A percentile compares a stretch with the other conserved stretches of the same genome.
phyloP scores from a whole-genome alignment of 2,113 vertebrate genomes.

The Halichoerus grypus region DNA sequence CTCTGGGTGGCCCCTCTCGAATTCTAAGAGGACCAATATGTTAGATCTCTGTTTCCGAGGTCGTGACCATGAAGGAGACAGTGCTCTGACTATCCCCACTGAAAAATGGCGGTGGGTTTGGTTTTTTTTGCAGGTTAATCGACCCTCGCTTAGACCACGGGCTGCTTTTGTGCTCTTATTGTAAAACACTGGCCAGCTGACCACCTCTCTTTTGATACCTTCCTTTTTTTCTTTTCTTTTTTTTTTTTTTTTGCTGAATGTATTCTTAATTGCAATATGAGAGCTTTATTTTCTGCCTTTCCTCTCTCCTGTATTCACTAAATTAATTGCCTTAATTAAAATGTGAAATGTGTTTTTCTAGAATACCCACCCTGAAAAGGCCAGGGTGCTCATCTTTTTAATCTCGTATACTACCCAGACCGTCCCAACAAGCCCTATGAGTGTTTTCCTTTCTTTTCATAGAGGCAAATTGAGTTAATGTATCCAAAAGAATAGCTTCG shows the following conservation, averaged over 20 bases:
- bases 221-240: not conserved
- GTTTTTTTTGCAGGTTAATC: not conserved
- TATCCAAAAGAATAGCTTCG: constrained; percentile 22
- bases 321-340: constrained; percentile 58
- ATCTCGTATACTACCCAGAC: not conserved
- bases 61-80: not conserved
- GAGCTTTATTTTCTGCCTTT: constrained; percentile 15
- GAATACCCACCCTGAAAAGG: constrained; percentile 45
- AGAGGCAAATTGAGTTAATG: constrained; percentile 33
- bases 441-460: not conserved
- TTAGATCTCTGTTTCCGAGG: not conserved
- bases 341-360: constrained; percentile 54
- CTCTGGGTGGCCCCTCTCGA: not conserved
- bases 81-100: not conserved
- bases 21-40: not conserved
- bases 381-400: not conserved
- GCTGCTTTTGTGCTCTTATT: not conserved
- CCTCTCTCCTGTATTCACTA: constrained; percentile 50
- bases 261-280: constrained; percentile 12
- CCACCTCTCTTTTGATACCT: not conserved
- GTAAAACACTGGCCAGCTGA: not conserved
- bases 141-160: not conserved
- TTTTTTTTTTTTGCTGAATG: not conserved
- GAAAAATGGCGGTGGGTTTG: not conserved
- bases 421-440: not conserved